A percentile compares a stretch with the other conserved stretches of the same genome.
Evolutionary conservation across 2,888 invertebrate species (phyloP).

Genomic region (Drosophila limbata): DNA sequence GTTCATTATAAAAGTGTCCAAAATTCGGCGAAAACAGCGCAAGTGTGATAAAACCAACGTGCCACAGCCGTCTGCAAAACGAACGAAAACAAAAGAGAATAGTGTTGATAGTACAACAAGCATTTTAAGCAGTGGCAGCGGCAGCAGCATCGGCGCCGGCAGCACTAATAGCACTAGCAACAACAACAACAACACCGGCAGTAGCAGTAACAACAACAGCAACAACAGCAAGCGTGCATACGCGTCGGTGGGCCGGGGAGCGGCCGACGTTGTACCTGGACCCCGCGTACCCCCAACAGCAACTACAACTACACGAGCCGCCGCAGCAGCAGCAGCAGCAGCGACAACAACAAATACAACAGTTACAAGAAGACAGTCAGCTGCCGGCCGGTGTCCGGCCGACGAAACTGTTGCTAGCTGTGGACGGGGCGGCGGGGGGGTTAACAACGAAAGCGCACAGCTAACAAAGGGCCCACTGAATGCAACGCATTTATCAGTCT

Average conservation of each 20-base stretch:
- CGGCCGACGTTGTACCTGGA: conserved; percentile 60
- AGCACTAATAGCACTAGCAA: conserved; percentile 42
- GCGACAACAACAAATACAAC: conserved; percentile 13
- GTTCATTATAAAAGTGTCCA: conserved; percentile 72
- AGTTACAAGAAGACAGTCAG: conserved; percentile 15
- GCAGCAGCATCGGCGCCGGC: conserved; percentile 57
- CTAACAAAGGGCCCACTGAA: conserved; percentile 65
- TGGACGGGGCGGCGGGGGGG: conserved; percentile 44
- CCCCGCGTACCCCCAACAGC: conserved; percentile 46
- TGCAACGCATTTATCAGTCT: conserved; percentile 53
- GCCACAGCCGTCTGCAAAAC: conserved; percentile 68
- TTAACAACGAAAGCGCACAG: conserved; percentile 34
- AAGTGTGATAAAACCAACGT: conserved; percentile 75
- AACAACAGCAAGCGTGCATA: conserved; percentile 47
- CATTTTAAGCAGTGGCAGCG: conserved; percentile 60
- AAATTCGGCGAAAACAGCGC: conserved; percentile 81
- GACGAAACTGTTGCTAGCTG: conserved; percentile 62
- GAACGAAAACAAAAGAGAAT: conserved; percentile 76
- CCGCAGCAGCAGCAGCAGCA: conserved; percentile 29
- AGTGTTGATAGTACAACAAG: conserved; percentile 72
- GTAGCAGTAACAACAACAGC: conserved; percentile 39
- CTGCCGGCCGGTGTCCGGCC: conserved; percentile 68
- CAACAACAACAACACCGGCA: conserved; percentile 44
- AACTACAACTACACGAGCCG: conserved; percentile 35
- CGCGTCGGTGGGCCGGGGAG: conserved; percentile 68